A percentile compares a stretch with the other conserved stretches of the same genome.
These are phyloP conservation scores for Rhagium mordax DNA, from an alignment of 2,888 invertebrate genomes.

Conservation along the genomic window DNA sequence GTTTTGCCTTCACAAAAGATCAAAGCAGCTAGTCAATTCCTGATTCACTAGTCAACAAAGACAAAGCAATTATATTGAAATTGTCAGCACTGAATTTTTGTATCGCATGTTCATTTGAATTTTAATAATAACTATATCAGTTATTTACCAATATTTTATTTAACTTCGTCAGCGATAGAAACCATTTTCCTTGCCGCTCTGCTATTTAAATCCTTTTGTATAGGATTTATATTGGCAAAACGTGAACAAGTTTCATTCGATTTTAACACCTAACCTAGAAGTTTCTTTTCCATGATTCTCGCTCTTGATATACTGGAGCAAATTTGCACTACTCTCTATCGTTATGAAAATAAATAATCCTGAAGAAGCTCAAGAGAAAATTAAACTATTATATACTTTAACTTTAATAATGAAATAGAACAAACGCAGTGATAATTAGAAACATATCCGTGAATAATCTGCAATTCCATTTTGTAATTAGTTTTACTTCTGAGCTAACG, in stretches of 20 bases:
- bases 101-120: too few relatives aligned
- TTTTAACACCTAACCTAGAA: constrained; percentile 34
- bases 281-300: constrained; percentile 34
- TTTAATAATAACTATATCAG: too few relatives aligned
- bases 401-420: not conserved
- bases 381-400: constrained; percentile 32
- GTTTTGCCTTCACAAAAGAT: too few relatives aligned
- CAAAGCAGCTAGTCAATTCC: too few relatives aligned
- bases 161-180: too few relatives aligned
- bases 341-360: constrained; percentile 41
- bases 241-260: constrained; percentile 24
- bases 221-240: too few relatives aligned
- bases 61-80: too few relatives aligned
- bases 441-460: not conserved
- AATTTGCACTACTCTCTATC: constrained; percentile 35
- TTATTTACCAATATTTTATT: too few relatives aligned
- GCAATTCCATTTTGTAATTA: not conserved
- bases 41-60: not conserved
- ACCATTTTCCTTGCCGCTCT: too few relatives aligned
- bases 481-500: not conserved
- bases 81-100: too few relatives aligned
- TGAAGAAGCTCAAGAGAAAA: constrained; percentile 30
- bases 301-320: constrained; percentile 34
- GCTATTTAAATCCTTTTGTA: too few relatives aligned
- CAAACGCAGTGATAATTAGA: not conserved